phyloP scores from a whole-genome alignment of 2,113 vertebrate species.

The Argyrosomus japonicus region DNA sequence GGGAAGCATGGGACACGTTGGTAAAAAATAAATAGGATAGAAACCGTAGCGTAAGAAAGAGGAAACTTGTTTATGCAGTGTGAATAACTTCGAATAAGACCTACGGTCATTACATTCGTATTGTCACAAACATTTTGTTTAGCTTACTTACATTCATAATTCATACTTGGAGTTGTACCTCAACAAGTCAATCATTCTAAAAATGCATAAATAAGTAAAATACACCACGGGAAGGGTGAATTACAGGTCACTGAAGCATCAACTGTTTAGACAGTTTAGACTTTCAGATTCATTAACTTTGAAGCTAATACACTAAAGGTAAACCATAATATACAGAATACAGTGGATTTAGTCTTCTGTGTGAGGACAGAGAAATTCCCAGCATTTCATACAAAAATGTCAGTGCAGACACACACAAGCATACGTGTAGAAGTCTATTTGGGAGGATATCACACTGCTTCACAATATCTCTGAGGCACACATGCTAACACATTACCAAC shows the following conservation, averaged over 20 bases:
- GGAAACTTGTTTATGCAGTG: background rate
- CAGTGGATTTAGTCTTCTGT: background rate
- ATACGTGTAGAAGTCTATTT: background rate
- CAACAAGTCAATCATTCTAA: slow-evolving; percentile 11
- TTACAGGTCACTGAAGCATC: background rate
- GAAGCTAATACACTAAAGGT: background rate
- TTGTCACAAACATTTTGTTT: slow-evolving; percentile 7
- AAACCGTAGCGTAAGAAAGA: background rate
- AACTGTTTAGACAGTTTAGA: slow-evolving; percentile 33
- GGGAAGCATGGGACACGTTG: background rate
- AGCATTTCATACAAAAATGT: background rate
- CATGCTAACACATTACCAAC: background rate
- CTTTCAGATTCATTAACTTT: slow-evolving; percentile 14
- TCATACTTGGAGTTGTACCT: slow-evolving; percentile 3
- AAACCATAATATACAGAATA: background rate
- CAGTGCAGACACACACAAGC: background rate
- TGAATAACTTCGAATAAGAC: background rate
- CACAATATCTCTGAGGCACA: background rate
- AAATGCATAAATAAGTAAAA: background rate
- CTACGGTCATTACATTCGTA: background rate
- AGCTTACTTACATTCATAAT: slow-evolving; percentile 28
- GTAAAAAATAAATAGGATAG: background rate
- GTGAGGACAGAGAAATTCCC: slow-evolving; percentile 28
- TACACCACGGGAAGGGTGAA: background rate
- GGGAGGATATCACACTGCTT: background rate